Evolutionary conservation across 2,888 invertebrate species (phyloP).

Genomic region (Eremobia ochroleuca): DNA sequence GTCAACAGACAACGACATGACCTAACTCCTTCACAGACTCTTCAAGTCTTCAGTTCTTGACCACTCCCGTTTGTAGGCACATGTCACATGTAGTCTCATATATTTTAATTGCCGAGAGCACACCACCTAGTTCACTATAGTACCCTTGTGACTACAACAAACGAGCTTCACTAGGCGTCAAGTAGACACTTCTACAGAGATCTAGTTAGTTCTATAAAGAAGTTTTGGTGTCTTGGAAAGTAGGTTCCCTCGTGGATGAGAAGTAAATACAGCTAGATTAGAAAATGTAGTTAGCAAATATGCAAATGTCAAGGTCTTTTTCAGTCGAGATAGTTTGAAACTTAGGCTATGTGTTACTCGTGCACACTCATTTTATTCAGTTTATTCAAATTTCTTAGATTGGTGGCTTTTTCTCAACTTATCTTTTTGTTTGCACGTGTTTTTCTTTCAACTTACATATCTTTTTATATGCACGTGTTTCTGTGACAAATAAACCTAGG

Average conservation of each 20-base stretch:
- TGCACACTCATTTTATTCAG: background rate
- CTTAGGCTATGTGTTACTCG: background rate
- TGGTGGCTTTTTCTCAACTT: background rate
- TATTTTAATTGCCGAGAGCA: slow-evolving; percentile 19
- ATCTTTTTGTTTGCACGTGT: too few species aligned
- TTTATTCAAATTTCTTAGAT: background rate
- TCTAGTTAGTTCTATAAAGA: background rate
- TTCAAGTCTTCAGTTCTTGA: slow-evolving; percentile 10
- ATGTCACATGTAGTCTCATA: background rate
- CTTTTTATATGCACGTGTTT: too few species aligned
- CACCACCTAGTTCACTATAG: background rate
- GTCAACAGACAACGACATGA: background rate
- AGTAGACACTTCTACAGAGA: background rate
- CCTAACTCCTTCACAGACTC: background rate
- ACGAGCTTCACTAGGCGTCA: background rate
- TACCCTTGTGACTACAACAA: background rate
- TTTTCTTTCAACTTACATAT: background rate
- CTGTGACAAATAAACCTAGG: too few species aligned
- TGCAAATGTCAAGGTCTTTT: background rate
- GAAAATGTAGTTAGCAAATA: background rate
- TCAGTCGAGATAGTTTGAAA: background rate
- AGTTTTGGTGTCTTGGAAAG: background rate
- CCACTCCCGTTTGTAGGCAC: slow-evolving; percentile 14
- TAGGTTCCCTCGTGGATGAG: background rate
- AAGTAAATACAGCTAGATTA: background rate